phyloP scores from a whole-genome alignment of 1,140 invertebrate species.

The Cryptotermes secundus region DNA sequence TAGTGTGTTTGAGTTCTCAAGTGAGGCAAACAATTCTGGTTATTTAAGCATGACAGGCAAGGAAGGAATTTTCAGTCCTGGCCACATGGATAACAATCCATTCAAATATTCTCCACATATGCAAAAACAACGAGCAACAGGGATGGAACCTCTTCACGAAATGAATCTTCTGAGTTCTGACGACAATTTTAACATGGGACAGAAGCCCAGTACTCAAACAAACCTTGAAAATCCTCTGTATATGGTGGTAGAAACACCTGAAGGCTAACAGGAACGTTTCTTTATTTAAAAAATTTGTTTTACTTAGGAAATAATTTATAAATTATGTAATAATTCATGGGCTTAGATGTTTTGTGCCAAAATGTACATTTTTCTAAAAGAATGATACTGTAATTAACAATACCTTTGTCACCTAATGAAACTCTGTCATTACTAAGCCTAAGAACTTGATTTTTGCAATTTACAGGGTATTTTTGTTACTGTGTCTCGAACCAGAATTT shows the following conservation, averaged over 20 bases:
- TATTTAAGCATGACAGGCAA: neutral
- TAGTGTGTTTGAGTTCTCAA: neutral
- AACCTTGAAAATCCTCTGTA: neutral
- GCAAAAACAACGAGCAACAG: neutral
- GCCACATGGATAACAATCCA: neutral
- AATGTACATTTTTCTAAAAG: too few relatives aligned
- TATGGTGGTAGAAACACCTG: neutral
- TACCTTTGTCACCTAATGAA: too few relatives aligned
- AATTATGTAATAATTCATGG: too few relatives aligned
- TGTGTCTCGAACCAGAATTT: too few relatives aligned
- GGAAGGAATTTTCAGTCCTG: neutral
- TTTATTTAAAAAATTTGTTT: too few relatives aligned
- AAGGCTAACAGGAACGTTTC: too few relatives aligned
- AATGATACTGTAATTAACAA: too few relatives aligned
- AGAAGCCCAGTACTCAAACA: neutral
- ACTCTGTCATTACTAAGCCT: too few relatives aligned
- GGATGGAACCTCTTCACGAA: neutral
- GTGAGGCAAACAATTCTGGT: neutral
- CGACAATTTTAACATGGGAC: neutral
- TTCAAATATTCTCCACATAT: neutral
- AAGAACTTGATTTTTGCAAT: too few relatives aligned
- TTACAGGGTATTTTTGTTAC: too few relatives aligned
- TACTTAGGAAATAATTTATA: too few relatives aligned
- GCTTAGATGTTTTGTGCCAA: too few relatives aligned
- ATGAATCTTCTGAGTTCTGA: neutral